Evolutionary conservation across 2,797 vertebrate species (phyloP).

Genomic region (Podargus strigoides): DNA sequence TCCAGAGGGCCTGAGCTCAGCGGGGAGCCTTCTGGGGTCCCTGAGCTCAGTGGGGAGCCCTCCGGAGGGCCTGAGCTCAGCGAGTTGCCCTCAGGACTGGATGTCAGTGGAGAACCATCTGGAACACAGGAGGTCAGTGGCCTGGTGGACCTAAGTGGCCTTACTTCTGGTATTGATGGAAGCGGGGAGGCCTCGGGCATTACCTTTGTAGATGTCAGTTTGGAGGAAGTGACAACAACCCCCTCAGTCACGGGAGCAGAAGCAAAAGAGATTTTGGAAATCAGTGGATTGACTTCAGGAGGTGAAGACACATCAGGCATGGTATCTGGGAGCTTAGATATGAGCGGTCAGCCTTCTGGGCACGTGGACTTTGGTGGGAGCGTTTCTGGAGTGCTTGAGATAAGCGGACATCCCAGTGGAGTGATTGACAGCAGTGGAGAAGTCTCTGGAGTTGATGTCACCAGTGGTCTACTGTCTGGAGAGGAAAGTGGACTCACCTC

Average conservation of each 20-base stretch:
- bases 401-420: slow-evolving; percentile 70
- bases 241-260: slow-evolving; percentile 61
- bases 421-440: slow-evolving; percentile 68
- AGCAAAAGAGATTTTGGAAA: slow-evolving; percentile 74
- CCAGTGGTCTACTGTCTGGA: slow-evolving; percentile 72
- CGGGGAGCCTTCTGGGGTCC: slow-evolving; percentile 43
- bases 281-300: slow-evolving; percentile 73
- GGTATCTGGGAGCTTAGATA: slow-evolving; percentile 67
- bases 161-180: slow-evolving; percentile 55
- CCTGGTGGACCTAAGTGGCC: slow-evolving; percentile 52
- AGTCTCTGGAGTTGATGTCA: slow-evolving; percentile 58
- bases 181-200: slow-evolving; percentile 71
- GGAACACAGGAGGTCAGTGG: slow-evolving; percentile 65
- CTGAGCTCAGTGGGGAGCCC: slow-evolving; percentile 41
- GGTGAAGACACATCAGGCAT: slow-evolving; percentile 58
- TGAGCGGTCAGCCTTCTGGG: slow-evolving; percentile 74
- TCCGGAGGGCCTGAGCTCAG: slow-evolving; percentile 66
- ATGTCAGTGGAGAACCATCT: slow-evolving; percentile 62
- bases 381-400: slow-evolving; percentile 63
- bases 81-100: slow-evolving; percentile 69
- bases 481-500: slow-evolving; percentile 72
- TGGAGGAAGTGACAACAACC: slow-evolving; percentile 71
- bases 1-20: slow-evolving; percentile 26
- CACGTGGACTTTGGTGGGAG: slow-evolving; percentile 69
- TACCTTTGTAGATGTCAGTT: slow-evolving; percentile 72